phyloP scores from a whole-genome alignment of 30 jellyfish, hydroid and myxozoan genomes.

The Cassiopea andromeda region DNA sequence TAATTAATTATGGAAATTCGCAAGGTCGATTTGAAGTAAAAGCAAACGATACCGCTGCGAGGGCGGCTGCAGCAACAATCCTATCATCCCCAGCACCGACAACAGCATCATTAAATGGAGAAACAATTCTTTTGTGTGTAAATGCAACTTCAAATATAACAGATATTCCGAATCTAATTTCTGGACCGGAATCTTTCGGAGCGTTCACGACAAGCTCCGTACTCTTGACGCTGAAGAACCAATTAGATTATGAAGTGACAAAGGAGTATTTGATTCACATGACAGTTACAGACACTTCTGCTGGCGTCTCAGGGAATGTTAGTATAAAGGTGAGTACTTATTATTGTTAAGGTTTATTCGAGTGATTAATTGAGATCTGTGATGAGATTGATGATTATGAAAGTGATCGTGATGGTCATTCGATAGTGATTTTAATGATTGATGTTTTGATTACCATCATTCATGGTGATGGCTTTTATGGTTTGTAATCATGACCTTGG shows the following conservation, averaged over 20 bases:
- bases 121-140: constrained; percentile 72
- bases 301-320: constrained; percentile 60
- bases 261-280: constrained; percentile 55
- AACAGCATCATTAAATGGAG: constrained; percentile 75
- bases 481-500: too few species aligned
- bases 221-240: constrained; percentile 48
- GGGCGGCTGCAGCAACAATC: constrained; percentile 64
- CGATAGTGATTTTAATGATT: neutral
- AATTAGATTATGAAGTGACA: constrained; percentile 80
- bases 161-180: constrained; percentile 35
- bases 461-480: too few species aligned
- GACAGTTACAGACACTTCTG: constrained; percentile 64
- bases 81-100: constrained; percentile 80
- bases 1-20: constrained; percentile 73
- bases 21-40: constrained; percentile 76
- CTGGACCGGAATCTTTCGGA: constrained; percentile 59
- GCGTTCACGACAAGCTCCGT: constrained; percentile 50
- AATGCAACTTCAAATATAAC: constrained; percentile 72
- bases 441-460: neutral
- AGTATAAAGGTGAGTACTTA: constrained; percentile 52
- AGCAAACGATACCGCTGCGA: constrained; percentile 79
- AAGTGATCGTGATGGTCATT: neutral
- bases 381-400: neutral
- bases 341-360: neutral
- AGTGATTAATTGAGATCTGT: neutral